Evolutionary conservation across 2,797 vertebrate species (phyloP).

Genomic region (Leptoclinus maculatus): DNA sequence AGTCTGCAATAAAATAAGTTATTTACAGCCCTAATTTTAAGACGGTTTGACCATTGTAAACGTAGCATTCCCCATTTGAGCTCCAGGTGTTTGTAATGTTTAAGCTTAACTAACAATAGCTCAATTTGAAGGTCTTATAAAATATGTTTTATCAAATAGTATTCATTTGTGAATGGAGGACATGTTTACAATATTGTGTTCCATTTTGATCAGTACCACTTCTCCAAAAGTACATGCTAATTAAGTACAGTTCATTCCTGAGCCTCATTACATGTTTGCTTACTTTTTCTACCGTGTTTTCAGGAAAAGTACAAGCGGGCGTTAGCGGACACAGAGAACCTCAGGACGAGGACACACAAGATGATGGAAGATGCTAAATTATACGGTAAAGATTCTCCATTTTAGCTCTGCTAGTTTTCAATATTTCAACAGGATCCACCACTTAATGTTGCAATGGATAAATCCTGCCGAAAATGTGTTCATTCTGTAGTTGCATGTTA

Average conservation of each 20-base stretch:
- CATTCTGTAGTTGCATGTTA: not conserved
- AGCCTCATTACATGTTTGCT: not conserved
- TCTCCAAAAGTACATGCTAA: not conserved
- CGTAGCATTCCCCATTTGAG: not conserved
- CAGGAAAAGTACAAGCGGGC: conserved; percentile 97
- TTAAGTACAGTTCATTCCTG: not conserved
- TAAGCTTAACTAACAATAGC: not conserved
- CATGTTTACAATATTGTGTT: not conserved
- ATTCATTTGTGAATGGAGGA: not conserved
- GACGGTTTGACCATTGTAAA: not conserved
- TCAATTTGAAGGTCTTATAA: not conserved
- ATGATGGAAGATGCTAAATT: conserved; percentile 94
- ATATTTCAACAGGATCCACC: not conserved
- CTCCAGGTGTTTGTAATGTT: not conserved
- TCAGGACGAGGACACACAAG: conserved; percentile 93
- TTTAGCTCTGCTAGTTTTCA: rapidly evolving
- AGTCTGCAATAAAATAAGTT: not conserved
- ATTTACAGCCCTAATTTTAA: not conserved
- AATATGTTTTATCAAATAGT: not conserved
- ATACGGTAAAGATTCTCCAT: conserved; percentile 84
- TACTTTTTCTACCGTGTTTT: not conserved
- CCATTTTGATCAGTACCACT: not conserved
- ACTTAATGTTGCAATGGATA: too few species aligned
- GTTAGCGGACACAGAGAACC: conserved; percentile 94
- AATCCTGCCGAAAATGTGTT: not conserved